Evolutionary conservation across 2,113 vertebrate genomes (phyloP), one percentile per base, ranked within the genome.

Genomic region (Rhabdornis inornatus): DNA sequence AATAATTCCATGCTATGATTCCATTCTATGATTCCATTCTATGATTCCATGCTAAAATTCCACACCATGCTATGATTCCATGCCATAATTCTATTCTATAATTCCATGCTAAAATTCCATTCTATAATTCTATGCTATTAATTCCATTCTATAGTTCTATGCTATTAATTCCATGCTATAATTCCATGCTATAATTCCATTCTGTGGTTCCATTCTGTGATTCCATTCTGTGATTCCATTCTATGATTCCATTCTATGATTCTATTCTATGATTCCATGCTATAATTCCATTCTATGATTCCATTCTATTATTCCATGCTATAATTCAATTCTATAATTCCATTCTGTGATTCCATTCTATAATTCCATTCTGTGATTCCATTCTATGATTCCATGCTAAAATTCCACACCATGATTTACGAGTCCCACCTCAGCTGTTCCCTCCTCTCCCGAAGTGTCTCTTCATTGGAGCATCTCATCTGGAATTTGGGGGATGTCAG

Each of bases 311-410:
- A 16, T 44, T 44, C 15, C 42, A 44, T 44, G 7, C 42, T 17
- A 44, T 44, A 7, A 44, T 44, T 44, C 42, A 15, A 40, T 30
- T 8, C 4, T 10, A 5, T 37, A 5, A 55, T 53, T 31, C 52
- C 28, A 53, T 53, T 28, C 19, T 13, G 1, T 33, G 19, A 31
- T 53, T 53, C 52, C 27, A 28, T 11, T 15, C 52, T 11, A 10
- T 16, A 6, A 45, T 42, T n/a, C 21, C 40, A 45, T 19, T 19
- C 50, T 40, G n/a, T 9, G 40, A 45, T 57, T 22, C 69, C 16
- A 6, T 30, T 11, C 2, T 7, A 6, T 13, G n/a, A 10, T 30
- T 47, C n/a, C 42, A 18, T n/a, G 22, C 0, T 12, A 6, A 21
- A 9, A 47, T 35, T 35, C 42, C 44, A 30, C 13, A 7, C 9